Conservation (phyloP, 2,888 invertebrate species). For the Neoscelio sp. region DNA sequence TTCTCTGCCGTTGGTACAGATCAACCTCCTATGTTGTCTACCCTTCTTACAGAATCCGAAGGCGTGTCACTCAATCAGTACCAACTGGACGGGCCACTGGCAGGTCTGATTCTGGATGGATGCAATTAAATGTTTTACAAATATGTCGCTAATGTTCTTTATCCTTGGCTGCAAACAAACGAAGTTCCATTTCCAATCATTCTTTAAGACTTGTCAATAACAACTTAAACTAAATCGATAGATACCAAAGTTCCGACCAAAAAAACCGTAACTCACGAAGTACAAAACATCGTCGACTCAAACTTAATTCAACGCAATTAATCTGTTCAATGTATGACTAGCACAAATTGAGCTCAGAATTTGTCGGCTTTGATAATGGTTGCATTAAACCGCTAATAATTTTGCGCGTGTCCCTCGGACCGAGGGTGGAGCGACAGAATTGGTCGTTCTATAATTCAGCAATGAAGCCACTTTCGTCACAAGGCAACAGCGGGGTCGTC, state of each 20-base stretch:
- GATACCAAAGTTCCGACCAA: conserved; percentile 30
- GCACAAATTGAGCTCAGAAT: conserved; percentile 42
- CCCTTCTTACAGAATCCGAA: too few species aligned
- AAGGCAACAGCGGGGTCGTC: conserved; percentile 56
- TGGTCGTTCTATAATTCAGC: conserved; percentile 61
- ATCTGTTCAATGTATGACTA: conserved; percentile 36
- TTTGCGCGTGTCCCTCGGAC: conserved; percentile 40
- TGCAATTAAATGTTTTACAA: too few species aligned
- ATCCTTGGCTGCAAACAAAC: too few species aligned
- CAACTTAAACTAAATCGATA: conserved; percentile 52
- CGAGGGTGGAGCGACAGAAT: conserved; percentile 31
- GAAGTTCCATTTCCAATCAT: conserved; percentile 11
- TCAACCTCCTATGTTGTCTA: too few species aligned
- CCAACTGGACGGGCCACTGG: too few species aligned
- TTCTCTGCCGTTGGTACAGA: conserved; percentile 71
- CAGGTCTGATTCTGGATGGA: too few species aligned
- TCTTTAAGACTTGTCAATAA: conserved; percentile 21
- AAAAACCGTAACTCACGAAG: conserved; percentile 46
- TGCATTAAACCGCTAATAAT: conserved; percentile 64
- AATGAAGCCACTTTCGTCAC: conserved; percentile 63
- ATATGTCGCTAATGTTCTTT: too few species aligned
- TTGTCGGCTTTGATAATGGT: conserved; percentile 57
- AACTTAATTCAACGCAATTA: conserved; percentile 57
- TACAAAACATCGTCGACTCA: conserved; percentile 44
- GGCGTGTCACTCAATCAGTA: too few species aligned